Percentiles rank a stretch among this genome's conserved stretches.
Conservation (phyloP, 2,888 invertebrate genomes). For the Eumacrocentrus americanus region DNA sequence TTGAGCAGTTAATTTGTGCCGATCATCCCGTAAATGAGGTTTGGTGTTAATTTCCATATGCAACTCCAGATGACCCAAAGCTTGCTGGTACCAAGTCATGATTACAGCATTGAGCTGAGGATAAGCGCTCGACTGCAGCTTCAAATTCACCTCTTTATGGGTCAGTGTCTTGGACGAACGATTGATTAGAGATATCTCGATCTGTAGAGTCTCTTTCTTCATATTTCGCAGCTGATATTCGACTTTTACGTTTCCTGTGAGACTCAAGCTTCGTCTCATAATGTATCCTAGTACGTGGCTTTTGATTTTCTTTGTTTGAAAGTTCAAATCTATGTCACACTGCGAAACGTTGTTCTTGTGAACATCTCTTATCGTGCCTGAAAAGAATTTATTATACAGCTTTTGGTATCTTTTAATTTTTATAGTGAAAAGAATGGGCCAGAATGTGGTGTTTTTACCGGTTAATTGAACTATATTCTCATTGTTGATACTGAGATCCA, state of each 20-base stretch:
- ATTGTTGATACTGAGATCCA: slow-evolving; percentile 75
- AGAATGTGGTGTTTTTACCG: too few relatives aligned
- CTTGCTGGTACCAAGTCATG: slow-evolving; percentile 65
- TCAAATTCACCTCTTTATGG: slow-evolving; percentile 70
- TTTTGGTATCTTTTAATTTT: too few relatives aligned
- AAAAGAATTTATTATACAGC: too few relatives aligned
- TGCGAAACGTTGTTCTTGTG: slow-evolving; percentile 76
- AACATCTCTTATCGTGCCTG: slow-evolving; percentile 68
- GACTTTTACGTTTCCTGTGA: slow-evolving; percentile 69
- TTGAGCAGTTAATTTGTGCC: slow-evolving; percentile 69
- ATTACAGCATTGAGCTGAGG: slow-evolving; percentile 64
- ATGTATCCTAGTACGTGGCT: slow-evolving; percentile 78
- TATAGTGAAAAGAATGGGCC: too few relatives aligned
- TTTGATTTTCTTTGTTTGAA: slow-evolving; percentile 78
- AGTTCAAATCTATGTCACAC: slow-evolving; percentile 76
- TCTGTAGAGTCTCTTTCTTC: slow-evolving; percentile 59
- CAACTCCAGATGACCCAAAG: slow-evolving; percentile 75
- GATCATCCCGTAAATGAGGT: slow-evolving; percentile 65
- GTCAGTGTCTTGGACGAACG: slow-evolving; percentile 67
- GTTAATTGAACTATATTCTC: slow-evolving; percentile 74
- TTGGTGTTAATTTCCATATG: slow-evolving; percentile 74
- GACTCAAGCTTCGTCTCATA: slow-evolving; percentile 64
- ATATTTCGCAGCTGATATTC: slow-evolving; percentile 70
- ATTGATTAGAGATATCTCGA: slow-evolving; percentile 64
- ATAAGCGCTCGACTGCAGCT: slow-evolving; percentile 77